Evolutionary conservation across 1,140 invertebrate genomes (phyloP).

Genomic region (Lasaia peninsularis): DNA sequence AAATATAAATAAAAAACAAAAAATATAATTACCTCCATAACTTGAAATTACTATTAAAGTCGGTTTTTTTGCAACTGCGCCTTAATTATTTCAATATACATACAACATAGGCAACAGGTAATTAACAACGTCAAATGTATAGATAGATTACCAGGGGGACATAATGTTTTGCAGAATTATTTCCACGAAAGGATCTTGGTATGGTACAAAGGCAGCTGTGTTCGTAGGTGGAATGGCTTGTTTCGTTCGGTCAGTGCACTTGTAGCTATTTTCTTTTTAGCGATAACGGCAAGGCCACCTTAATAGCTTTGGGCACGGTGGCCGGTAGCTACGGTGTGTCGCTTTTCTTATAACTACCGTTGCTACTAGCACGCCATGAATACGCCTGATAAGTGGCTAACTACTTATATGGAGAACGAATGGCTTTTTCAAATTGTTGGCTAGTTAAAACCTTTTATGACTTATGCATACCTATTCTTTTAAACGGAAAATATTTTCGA

Average conservation of each 20-base stretch:
- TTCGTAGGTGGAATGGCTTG: slow-evolving; percentile 31
- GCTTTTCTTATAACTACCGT: slow-evolving; percentile 45
- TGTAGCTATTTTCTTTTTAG: slow-evolving; percentile 54
- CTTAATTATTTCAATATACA: no score
- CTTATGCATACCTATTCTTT: slow-evolving; percentile 5
- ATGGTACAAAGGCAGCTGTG: slow-evolving; percentile 29
- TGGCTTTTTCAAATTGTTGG: slow-evolving; percentile 10
- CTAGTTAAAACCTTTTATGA: background rate
- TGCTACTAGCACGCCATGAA: slow-evolving; percentile 24
- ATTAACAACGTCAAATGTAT: background rate
- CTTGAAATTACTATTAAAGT: no score
- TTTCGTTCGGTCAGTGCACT: slow-evolving; percentile 50
- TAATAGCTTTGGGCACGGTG: slow-evolving; percentile 63
- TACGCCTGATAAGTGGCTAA: slow-evolving; percentile 18
- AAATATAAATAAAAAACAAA: no score
- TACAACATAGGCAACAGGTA: no score
- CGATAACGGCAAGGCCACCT: slow-evolving; percentile 62
- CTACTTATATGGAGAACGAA: slow-evolving; percentile 13
- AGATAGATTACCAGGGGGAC: background rate
- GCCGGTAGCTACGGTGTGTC: slow-evolving; percentile 26
- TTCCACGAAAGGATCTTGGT: slow-evolving; percentile 15
- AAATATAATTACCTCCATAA: no score
- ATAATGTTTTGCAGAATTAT: slow-evolving; percentile 10
- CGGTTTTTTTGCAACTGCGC: no score
- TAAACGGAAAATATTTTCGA: background rate